These are phyloP conservation scores for Berghia stephanieae DNA, from an alignment of 1,140 invertebrate species.

Conservation along the genomic window DNA sequence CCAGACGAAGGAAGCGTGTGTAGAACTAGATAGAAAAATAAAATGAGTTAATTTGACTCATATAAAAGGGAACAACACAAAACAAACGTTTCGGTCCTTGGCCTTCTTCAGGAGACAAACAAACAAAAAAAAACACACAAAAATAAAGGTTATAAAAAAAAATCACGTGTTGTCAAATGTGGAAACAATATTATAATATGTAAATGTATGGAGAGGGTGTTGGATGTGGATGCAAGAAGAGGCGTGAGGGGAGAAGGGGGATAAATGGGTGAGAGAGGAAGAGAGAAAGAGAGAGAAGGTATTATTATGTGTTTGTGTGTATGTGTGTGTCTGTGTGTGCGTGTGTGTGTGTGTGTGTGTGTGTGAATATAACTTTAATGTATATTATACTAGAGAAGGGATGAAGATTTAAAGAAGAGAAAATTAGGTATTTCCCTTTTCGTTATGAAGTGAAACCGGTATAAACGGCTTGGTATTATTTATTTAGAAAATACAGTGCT, in stretches of 20 bases:
- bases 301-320: conserved; percentile 5
- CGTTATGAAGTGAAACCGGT: no score
- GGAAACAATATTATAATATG: neutral
- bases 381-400: no score
- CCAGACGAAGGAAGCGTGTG: no score
- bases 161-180: no score
- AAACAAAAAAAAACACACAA: no score
- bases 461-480: no score
- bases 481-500: no score
- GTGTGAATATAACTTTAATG: neutral
- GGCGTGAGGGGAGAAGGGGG: neutral
- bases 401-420: no score
- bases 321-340: conserved; percentile 12
- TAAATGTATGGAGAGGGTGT: neutral
- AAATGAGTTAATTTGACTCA: neutral
- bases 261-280: neutral
- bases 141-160: no score
- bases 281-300: conserved; percentile 9
- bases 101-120: neutral
- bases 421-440: no score
- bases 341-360: conserved; percentile 4
- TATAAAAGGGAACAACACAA: no score
- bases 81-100: no score
- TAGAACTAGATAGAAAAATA: neutral
- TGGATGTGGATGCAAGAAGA: neutral